phyloP scores from a whole-genome alignment of 1,140 invertebrate genomes.

The Thaumatotibia leucotreta region DNA sequence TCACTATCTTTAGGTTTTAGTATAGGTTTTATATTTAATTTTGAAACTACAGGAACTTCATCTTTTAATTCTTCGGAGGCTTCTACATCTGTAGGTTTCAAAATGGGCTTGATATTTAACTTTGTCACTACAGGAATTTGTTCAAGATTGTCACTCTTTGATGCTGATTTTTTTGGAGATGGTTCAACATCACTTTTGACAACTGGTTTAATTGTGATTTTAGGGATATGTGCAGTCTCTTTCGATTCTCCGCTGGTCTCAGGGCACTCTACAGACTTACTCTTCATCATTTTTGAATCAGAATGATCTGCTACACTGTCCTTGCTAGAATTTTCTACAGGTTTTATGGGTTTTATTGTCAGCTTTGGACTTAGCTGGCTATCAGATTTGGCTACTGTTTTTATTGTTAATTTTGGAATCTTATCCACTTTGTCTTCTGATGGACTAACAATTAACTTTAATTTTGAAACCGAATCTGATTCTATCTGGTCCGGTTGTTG shows the following conservation, averaged over 20 bases:
- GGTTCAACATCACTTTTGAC: conserved; percentile 45
- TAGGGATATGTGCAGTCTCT: conserved; percentile 59
- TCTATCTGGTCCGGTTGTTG: conserved; percentile 55
- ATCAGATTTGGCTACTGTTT: conserved; percentile 59
- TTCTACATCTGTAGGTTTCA: conserved; percentile 58
- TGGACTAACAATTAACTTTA: conserved; percentile 59
- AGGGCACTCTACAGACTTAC: conserved; percentile 46
- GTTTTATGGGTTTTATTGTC: conserved; percentile 60
- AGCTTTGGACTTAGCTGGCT: conserved; percentile 63
- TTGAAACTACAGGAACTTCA: conserved; percentile 71
- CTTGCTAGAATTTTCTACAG: conserved; percentile 39
- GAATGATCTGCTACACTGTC: conserved; percentile 28
- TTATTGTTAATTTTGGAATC: conserved; percentile 68
- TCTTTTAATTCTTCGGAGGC: conserved; percentile 44
- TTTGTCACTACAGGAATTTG: conserved; percentile 66
- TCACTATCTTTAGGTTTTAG: conserved; percentile 69
- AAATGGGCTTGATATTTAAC: conserved; percentile 70
- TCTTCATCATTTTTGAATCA: conserved; percentile 48
- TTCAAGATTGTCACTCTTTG: conserved; percentile 49
- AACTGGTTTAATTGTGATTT: conserved; percentile 70
- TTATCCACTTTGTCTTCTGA: conserved; percentile 59
- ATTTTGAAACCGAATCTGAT: conserved; percentile 40
- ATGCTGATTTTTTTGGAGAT: conserved; percentile 36
- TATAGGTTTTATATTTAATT: conserved; percentile 71
- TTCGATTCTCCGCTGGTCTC: conserved; percentile 38